These are phyloP conservation scores for Aptenodytes forsteri DNA, from an alignment of 2,113 vertebrate species.

Conservation along the genomic window DNA sequence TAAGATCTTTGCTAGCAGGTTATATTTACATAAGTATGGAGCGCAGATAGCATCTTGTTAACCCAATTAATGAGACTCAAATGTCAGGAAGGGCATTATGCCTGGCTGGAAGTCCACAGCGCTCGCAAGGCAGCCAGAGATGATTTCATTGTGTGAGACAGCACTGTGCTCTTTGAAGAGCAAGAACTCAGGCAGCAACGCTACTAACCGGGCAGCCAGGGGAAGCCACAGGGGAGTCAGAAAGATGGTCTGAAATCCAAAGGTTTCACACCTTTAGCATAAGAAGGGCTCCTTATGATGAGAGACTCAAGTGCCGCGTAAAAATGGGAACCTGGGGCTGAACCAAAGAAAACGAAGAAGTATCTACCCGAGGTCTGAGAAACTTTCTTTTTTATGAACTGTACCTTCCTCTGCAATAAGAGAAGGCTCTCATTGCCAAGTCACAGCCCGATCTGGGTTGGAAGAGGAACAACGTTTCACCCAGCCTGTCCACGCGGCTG, in stretches of 20 bases:
- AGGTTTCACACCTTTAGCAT: not conserved
- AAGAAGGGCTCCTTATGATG: not conserved
- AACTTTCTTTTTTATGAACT: not conserved
- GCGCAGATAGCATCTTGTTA: constrained; percentile 20
- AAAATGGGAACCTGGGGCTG: not conserved
- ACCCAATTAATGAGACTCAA: constrained; percentile 53
- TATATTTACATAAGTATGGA: not conserved
- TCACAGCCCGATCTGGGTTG: not conserved
- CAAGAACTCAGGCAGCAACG: not conserved
- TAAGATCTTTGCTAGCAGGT: constrained; percentile 23
- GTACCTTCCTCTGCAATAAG: not conserved
- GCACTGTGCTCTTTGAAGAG: not conserved
- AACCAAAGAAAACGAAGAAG: not conserved
- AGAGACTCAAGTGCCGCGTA: not conserved
- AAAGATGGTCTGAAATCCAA: not conserved
- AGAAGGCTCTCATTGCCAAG: not conserved
- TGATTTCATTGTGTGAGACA: constrained; percentile 13
- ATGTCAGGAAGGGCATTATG: not conserved
- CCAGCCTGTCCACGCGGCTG: not conserved
- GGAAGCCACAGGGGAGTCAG: not conserved
- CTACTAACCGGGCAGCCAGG: not conserved
- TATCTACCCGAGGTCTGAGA: not conserved
- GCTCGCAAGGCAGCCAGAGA: not conserved
- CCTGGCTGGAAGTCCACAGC: not conserved
- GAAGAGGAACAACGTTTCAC: not conserved